Conservation (phyloP, 2,113 vertebrate genomes). For the Patagioenas fasciata region DNA sequence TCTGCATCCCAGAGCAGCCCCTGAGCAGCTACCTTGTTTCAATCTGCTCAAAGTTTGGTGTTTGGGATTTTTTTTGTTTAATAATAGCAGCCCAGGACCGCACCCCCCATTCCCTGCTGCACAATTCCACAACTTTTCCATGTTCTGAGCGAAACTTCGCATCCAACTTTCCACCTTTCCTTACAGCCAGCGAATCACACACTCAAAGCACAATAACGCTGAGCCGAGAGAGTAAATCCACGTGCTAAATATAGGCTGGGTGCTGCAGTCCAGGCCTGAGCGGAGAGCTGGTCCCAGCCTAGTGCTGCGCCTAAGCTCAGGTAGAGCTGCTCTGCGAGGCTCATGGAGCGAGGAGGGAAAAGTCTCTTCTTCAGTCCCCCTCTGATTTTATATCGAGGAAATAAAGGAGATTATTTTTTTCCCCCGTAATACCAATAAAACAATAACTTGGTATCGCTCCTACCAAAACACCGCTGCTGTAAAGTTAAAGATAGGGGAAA, state of each 20-base stretch:
- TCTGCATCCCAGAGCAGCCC: not conserved
- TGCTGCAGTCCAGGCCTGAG: too few relatives aligned
- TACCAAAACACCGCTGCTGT: constrained; percentile 5
- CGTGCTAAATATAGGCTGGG: not conserved
- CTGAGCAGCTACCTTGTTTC: not conserved
- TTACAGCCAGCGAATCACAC: rapidly evolving
- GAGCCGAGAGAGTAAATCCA: not conserved
- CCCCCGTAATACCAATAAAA: constrained; percentile 12
- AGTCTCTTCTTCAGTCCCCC: not conserved
- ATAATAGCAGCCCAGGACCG: not conserved
- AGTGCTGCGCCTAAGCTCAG: rapidly evolving
- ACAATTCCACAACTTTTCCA: not conserved
- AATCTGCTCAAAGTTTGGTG: not conserved
- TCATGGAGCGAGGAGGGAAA: rapidly evolving
- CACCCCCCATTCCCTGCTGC: not conserved
- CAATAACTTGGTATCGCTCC: not conserved
- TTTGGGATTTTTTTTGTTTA: not conserved
- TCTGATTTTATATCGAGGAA: not conserved
- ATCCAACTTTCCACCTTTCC: not conserved
- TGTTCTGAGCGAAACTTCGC: not conserved
- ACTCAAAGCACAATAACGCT: rapidly evolving
- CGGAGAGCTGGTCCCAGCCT: not conserved
- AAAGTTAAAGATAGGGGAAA: not conserved
- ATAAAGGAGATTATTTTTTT: not conserved
- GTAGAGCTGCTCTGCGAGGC: not conserved